Evolutionary conservation across 2,888 invertebrate genomes (phyloP), one percentile per base, ranked within the genome.

Genomic region (Brachypalpus laphriformis): DNA sequence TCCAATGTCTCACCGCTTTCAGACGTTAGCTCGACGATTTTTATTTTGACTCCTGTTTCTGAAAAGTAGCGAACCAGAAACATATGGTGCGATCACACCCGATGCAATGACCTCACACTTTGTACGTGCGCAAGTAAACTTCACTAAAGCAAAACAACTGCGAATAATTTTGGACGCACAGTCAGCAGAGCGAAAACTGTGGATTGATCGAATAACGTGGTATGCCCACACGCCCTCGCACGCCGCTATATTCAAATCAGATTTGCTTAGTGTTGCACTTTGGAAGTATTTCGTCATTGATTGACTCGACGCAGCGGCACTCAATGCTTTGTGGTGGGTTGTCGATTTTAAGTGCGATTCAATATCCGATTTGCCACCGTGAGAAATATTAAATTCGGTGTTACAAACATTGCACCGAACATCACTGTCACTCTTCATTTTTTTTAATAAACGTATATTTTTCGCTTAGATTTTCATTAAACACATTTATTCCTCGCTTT

Each of bases 161-260:
- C 42, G 65, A 47, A 65, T 65, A 47, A 51, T 66, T 66, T 66
- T 66, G 25, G 45, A 57, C n/a, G 57, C 37, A 22, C 47, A 71
- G 40, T 57, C 57, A 25, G 57, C 37, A n/a, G 71, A 71, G 9
- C 71, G 71, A 45, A 71, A 70, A 70, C 68, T 70, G 40, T 49
- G 42, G 42, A 56, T 70, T n/a, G 40, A 54, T 20, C 20, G 9
- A 11, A 56, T 22, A 8, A 71, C 57, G 28, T 71, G 57, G 31
- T 25, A 57, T 31, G 20, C 57, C 31, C 71, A 45, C 45, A 71
- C 37, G 45, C 57, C 51, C 14, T 25, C 25, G 14, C 51, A 51
- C 9, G 51, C 51, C 5, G 51, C 51, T n/a, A 25, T 51, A 7
- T 51, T 4, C 25, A n/a, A 28, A 51, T 51, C 51, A 25, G 14